phyloP scores from a whole-genome alignment of 1,140 invertebrate species.

The Acromyrmex heyeri region DNA sequence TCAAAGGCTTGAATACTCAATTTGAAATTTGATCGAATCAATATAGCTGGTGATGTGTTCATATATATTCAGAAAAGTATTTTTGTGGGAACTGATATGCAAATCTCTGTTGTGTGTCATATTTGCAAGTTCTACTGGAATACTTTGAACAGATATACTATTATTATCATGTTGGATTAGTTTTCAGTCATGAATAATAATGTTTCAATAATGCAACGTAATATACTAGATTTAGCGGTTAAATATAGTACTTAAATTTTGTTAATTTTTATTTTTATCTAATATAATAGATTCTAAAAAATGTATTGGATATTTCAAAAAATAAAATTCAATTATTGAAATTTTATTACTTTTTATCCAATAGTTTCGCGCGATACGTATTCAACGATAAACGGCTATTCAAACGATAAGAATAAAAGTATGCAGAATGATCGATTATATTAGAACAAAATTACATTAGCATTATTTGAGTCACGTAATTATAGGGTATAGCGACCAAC shows the following conservation, averaged over 20 bases:
- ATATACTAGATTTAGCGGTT: neutral
- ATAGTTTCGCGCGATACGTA: neutral
- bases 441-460: constrained; percentile 54
- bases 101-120: neutral
- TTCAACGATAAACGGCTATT: neutral
- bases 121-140: neutral
- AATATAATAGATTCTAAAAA: neutral
- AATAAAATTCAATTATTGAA: neutral
- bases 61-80: constrained; percentile 11
- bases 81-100: neutral
- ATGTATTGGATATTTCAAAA: neutral
- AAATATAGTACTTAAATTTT: neutral
- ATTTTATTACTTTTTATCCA: neutral
- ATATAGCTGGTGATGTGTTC: neutral
- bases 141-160: neutral
- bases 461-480: constrained; percentile 57
- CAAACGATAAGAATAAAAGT: constrained; percentile 15
- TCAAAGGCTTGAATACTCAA: neutral
- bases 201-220: constrained; percentile 3
- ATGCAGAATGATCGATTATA: constrained; percentile 37
- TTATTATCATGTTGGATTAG: too few relatives aligned
- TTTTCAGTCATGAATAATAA: neutral
- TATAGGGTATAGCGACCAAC: constrained; percentile 35
- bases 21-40: constrained; percentile 2
- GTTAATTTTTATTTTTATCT: neutral